Evolutionary conservation across 2,888 invertebrate species (phyloP), one percentile per base, ranked within the genome.

Genomic region (Gerris lacustris): DNA sequence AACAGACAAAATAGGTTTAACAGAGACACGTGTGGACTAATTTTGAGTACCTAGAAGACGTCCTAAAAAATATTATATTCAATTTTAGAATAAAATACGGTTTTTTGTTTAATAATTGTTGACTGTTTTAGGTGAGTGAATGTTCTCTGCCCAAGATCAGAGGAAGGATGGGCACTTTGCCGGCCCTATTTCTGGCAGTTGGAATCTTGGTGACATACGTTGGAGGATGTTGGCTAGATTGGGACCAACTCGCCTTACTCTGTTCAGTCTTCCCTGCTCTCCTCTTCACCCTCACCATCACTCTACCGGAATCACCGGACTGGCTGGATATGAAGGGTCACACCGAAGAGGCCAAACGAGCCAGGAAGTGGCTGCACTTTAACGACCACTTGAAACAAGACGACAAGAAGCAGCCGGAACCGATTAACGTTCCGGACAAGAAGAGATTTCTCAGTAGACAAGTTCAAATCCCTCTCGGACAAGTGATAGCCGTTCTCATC

Each of bases 291-390:
- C 78, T 83, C 6, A 80, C 86, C 17, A 76, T 84, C 0, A 84
- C 84, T 0, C 79, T 87, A 63, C 88, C 87, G 0, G 88, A 88
- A 78, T 87, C 87, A 0, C 88, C 88, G 0, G 82, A 85, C 15
- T 86, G 85, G 85, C 77, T 85, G 11, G 80, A 82, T 68, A 78
- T 80, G 6, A 79, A 80, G 31, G 83, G 83, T 0, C 75, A 80
- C 45, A 83, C 83, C 72, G 77, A 82, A 0, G 82, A 84, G 7
- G 84, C 83, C 0, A 77, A 80, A 18, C 77, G 82, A 63, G 79
- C 83, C 0, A 79, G 86, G 67, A 80, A 82, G 67, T 86, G 85
- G 83, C 79, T 88, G 17, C 83, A 83, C 67, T 79, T 73, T 17
- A 70, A 72, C 18, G 70, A 73, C 7, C 67, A 69, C 44, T 72